Evolutionary conservation across 2,888 invertebrate species (phyloP), one percentile per base, ranked within the genome.

Genomic region (Suillia variegata): DNA sequence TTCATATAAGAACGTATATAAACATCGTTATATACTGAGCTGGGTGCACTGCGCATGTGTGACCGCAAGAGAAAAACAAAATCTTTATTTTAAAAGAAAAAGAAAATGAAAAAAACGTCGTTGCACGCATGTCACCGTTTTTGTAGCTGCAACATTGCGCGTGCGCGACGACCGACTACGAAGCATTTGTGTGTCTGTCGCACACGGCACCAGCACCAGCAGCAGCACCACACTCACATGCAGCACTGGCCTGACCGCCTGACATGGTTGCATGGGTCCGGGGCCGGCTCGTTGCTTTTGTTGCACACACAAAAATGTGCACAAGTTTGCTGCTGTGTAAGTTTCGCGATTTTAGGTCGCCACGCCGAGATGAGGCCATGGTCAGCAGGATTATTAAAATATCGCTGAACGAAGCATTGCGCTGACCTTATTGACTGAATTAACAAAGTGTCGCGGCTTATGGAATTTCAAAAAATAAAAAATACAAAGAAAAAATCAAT

Each of bases 91-190:
- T 17, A 49, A 21, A n/a, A n/a, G 18, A 52, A 52, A 52, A 52
- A 34, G 6, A 50, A 38, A n/a, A 51, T 6, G 26, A 26, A 51
- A 13, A 26, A n/a, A n/a, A 22, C 13, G 15, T 18, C 34, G 34
- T 31, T 51, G 57, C 57, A 57, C 54, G 57, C 57, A 61, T 51
- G 54, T 42, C 56, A 54, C 48, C 31, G 45, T 45, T 55, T 26
- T 38, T 53, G 48, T 33, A 21, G 22, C 20, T 21, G 34, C 18
- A 12, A 38, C n/a, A n/a, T n/a, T n/a, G n/a, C n/a, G n/a, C n/a
- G n/a, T n/a, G n/a, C n/a, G 5, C 31, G 31, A 31, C 21, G 42
- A 6, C 6, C 31, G 31, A 31, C 6, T 31, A 12, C 31, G 6
- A 5, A 31, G 12, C 4, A 12, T 53, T 18, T 21, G 54, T 21